These are phyloP conservation scores for Eristalis intricaria DNA, from an alignment of 2,888 invertebrate species.

Conservation along the genomic window DNA sequence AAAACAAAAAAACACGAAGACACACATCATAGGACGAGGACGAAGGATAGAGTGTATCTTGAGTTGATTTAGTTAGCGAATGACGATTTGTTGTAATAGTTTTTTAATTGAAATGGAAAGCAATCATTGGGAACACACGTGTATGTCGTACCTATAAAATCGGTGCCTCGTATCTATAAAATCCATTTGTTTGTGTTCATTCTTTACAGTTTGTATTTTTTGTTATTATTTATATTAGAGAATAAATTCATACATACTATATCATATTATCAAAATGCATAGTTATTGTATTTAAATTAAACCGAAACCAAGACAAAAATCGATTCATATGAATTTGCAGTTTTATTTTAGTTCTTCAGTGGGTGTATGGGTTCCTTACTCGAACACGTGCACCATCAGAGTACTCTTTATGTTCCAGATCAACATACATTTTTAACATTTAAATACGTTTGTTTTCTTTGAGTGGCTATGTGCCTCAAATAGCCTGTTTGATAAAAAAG, in stretches of 20 bases:
- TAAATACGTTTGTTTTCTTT: too few species aligned
- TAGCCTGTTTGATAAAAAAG: too few species aligned
- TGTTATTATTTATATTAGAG: constrained; percentile 24
- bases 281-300: constrained; percentile 19
- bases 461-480: too few species aligned
- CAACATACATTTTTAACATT: too few species aligned
- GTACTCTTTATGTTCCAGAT: background rate
- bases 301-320: background rate
- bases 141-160: constrained; percentile 43
- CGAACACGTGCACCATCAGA: background rate
- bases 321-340: background rate
- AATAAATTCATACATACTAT: constrained; percentile 20
- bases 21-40: background rate
- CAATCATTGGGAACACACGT: constrained; percentile 48
- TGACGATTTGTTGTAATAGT: background rate
- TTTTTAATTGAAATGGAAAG: constrained; percentile 31
- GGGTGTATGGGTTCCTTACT: background rate
- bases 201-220: constrained; percentile 53
- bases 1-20: constrained; percentile 1
- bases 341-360: background rate
- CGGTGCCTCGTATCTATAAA: constrained; percentile 59
- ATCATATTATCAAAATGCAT: constrained; percentile 25
- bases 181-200: constrained; percentile 65
- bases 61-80: constrained; percentile 12
- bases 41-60: background rate